A percentile compares a stretch with the other conserved stretches of the same genome.
These are phyloP conservation scores for Ptilorrhoa leucosticta DNA, from an alignment of 2,113 vertebrate genomes.

Conservation along the genomic window DNA sequence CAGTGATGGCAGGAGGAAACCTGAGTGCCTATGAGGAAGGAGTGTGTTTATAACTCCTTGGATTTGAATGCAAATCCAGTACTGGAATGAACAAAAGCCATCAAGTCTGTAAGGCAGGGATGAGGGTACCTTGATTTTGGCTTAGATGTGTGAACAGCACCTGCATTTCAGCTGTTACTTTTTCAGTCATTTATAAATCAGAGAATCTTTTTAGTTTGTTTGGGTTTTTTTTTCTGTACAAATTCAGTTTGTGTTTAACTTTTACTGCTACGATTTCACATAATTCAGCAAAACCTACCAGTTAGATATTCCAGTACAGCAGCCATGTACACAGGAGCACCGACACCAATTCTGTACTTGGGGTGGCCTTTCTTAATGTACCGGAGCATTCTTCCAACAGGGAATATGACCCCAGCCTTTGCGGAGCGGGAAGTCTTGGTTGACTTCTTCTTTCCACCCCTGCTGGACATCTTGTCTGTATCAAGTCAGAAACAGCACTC, in stretches of 20 bases:
- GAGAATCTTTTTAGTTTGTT: background rate
- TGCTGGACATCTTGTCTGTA: slow-evolving; percentile 86
- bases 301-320: slow-evolving; percentile 97
- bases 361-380: slow-evolving; percentile 95
- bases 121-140: background rate
- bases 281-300: slow-evolving; percentile 74
- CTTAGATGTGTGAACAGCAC: background rate
- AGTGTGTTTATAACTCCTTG: background rate
- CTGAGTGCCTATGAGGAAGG: background rate
- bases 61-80: background rate
- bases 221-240: background rate
- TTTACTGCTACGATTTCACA: background rate
- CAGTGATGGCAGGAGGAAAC: background rate
- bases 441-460: slow-evolving; percentile 95
- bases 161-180: background rate
- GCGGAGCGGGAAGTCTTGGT: slow-evolving; percentile 93
- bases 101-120: background rate
- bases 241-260: background rate
- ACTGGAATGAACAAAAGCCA: background rate
- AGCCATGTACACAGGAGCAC: slow-evolving; percentile 95
- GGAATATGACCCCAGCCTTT: slow-evolving; percentile 96
- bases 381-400: slow-evolving; percentile 95
- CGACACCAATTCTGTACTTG: slow-evolving; percentile 93
- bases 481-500: slow-evolving; percentile 49
- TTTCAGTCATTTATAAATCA: background rate